Evolutionary conservation across 92 coral and sea anemone species (phyloP).

Genomic region (Parazoanthus swiftii): DNA sequence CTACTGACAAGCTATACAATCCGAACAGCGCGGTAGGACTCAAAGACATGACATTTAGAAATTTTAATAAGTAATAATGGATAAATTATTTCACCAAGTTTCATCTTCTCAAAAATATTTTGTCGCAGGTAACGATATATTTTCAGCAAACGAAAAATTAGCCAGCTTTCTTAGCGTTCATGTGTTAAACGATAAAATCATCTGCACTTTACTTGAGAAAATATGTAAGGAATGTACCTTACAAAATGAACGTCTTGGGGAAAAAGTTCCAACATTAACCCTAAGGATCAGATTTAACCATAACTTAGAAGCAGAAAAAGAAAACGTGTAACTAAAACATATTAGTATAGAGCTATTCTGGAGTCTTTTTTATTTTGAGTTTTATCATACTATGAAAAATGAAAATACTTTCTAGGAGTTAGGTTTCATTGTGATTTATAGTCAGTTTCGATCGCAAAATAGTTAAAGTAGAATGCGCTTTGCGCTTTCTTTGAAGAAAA

Average conservation of each 20-base stretch:
- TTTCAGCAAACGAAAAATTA: conserved; percentile 38
- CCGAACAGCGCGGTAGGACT: neutral
- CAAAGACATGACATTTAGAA: neutral
- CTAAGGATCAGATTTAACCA: neutral
- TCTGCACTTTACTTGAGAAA: conserved; percentile 49
- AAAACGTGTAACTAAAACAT: neutral
- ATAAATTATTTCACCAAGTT: neutral
- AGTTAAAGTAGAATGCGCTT: neutral
- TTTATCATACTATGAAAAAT: neutral
- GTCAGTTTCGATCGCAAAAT: neutral
- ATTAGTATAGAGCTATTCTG: neutral
- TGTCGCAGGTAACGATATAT: neutral
- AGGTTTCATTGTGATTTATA: neutral
- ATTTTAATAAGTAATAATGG: neutral
- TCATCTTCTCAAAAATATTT: neutral
- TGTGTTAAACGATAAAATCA: conserved; percentile 52
- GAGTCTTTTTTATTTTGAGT: neutral
- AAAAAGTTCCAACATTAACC: neutral
- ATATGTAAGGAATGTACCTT: conserved; percentile 47
- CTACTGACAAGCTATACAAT: neutral
- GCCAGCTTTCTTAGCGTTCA: conserved; percentile 47
- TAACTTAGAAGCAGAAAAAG: neutral
- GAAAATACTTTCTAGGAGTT: no score
- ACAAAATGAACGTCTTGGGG: neutral
- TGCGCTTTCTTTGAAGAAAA: neutral